These are phyloP conservation scores for Zosterops lateralis DNA, from an alignment of 2,113 vertebrate species.

Conservation along the genomic window DNA sequence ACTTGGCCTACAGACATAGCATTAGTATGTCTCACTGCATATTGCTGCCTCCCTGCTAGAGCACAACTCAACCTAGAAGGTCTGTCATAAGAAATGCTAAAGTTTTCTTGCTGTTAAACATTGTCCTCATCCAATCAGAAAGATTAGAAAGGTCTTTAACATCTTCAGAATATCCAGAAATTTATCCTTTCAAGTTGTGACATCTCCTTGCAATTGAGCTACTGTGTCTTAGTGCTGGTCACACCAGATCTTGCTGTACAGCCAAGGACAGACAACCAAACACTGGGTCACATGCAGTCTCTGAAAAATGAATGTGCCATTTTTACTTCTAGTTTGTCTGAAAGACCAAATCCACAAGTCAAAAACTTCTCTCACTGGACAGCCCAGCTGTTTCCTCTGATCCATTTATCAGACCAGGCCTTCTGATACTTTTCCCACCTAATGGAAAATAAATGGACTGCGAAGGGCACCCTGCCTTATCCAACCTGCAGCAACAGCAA, in stretches of 20 bases:
- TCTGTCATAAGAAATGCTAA: neutral
- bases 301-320: neutral
- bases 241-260: neutral
- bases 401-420: neutral
- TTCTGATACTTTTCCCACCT: neutral
- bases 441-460: neutral
- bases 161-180: neutral
- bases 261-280: neutral
- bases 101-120: neutral
- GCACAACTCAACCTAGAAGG: neutral
- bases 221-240: fast-evolving
- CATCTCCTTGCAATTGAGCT: neutral
- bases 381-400: neutral
- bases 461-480: neutral
- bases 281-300: neutral
- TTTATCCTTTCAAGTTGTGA: neutral
- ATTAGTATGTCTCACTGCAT: neutral
- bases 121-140: neutral
- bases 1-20: neutral
- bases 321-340: neutral
- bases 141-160: neutral
- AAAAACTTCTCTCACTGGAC: neutral
- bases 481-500: neutral
- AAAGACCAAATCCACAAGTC: neutral
- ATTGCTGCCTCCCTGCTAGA: neutral